Percentiles rank a stretch among this genome's conserved stretches.
Conservation (phyloP, 2,888 invertebrate species). For the Mythimna loreyi region DNA sequence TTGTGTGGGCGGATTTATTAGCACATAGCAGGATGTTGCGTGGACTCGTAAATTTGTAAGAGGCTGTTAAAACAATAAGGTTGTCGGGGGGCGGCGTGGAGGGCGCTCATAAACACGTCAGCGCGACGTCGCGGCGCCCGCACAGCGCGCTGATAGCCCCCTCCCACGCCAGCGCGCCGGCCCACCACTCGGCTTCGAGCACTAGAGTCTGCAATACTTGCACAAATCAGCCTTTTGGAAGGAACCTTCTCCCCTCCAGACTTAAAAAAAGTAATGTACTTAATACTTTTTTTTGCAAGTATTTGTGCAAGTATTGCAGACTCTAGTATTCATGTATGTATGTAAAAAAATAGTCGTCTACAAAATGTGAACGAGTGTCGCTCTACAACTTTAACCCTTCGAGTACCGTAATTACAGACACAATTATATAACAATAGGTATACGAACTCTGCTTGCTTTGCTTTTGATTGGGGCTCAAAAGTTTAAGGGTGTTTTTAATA, state of each 20-base stretch:
- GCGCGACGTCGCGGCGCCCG: constrained; percentile 67
- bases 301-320: too few species aligned
- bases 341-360: too few species aligned
- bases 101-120: constrained; percentile 87
- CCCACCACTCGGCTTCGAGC: constrained; percentile 31
- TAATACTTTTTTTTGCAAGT: too few species aligned
- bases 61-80: constrained; percentile 87
- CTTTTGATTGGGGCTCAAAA: too few species aligned
- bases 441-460: too few species aligned
- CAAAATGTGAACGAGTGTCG: too few species aligned
- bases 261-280: too few species aligned
- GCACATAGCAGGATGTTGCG: constrained; percentile 74
- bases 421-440: too few species aligned
- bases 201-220: constrained; percentile 29
- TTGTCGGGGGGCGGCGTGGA: constrained; percentile 82
- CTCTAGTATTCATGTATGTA: too few species aligned
- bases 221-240: not conserved
- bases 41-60: constrained; percentile 82
- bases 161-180: constrained; percentile 72
- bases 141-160: constrained; percentile 77
- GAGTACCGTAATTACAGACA: too few species aligned
- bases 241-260: not conserved
- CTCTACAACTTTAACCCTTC: too few species aligned
- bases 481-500: too few species aligned
- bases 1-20: constrained; percentile 72